These are phyloP conservation scores for Dendropsophus ebraccatus DNA, from an alignment of 2,113 vertebrate genomes.

Conservation along the genomic window DNA sequence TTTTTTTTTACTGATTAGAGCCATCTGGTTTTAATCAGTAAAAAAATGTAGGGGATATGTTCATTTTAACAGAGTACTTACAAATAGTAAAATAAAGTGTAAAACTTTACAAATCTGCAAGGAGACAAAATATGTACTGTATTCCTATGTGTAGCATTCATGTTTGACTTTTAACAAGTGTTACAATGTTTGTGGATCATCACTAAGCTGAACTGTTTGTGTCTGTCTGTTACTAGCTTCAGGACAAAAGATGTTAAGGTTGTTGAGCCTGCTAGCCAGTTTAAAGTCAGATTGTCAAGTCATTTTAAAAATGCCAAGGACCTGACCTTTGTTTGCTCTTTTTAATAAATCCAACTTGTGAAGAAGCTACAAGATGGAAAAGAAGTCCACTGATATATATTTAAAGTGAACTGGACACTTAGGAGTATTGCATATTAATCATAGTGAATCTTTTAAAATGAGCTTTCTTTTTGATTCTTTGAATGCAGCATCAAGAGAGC, in stretches of 20 bases:
- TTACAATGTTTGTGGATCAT: constrained; percentile 12
- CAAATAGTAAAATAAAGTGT: background rate
- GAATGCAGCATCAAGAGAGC: too few species aligned
- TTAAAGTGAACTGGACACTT: background rate
- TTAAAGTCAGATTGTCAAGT: constrained; percentile 19
- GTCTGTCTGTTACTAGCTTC: constrained; percentile 24
- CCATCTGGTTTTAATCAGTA: too few species aligned
- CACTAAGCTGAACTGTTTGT: background rate
- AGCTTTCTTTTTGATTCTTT: too few species aligned
- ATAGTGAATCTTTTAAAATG: too few species aligned
- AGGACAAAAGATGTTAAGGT: constrained; percentile 34
- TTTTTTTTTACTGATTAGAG: too few species aligned
- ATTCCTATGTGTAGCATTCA: background rate
- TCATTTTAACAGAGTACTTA: too few species aligned
- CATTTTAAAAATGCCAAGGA: constrained; percentile 47
- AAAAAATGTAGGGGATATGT: too few species aligned
- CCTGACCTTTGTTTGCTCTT: constrained; percentile 48
- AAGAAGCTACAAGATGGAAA: background rate
- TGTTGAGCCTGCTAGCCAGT: constrained; percentile 32
- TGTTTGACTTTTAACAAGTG: constrained; percentile 40
- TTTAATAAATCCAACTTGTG: constrained; percentile 39
- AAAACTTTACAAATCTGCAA: background rate
- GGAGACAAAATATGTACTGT: background rate
- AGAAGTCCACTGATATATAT: background rate
- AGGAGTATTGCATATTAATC: background rate